A percentile compares a stretch with the other conserved stretches of the same genome.
phyloP scores from a whole-genome alignment of 2,888 invertebrate genomes.

The Caenorhabditis sp. region DNA sequence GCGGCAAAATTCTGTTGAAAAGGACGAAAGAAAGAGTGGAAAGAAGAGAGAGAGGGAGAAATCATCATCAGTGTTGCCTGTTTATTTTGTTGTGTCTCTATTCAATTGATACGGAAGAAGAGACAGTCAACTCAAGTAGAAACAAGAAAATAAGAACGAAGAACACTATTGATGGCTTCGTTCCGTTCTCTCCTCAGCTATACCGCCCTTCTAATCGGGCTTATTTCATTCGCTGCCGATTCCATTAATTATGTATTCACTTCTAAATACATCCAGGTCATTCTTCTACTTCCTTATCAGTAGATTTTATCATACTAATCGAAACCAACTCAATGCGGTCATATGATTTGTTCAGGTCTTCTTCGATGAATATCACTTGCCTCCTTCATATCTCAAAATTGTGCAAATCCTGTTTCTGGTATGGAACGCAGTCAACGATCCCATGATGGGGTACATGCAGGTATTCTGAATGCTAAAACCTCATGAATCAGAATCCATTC shows the following conservation, averaged over 20 bases:
- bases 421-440: constrained; percentile 77
- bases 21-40: constrained; percentile 32
- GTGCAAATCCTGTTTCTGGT: constrained; percentile 74
- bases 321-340: neutral
- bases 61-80: constrained; percentile 25
- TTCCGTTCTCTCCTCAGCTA: constrained; percentile 43
- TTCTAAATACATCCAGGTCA: constrained; percentile 58
- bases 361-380: constrained; percentile 72
- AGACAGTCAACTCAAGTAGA: constrained; percentile 7
- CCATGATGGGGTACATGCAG: constrained; percentile 76
- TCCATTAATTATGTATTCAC: constrained; percentile 50
- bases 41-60: constrained; percentile 6
- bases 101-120: constrained; percentile 29
- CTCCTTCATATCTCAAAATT: constrained; percentile 65
- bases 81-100: constrained; percentile 36
- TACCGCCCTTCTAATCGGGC: constrained; percentile 48
- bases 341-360: constrained; percentile 67
- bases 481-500: constrained; percentile 1
- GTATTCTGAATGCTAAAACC: constrained; percentile 15
- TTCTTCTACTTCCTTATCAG: constrained; percentile 16
- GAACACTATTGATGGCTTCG: constrained; percentile 24
- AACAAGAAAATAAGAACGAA: constrained; percentile 31
- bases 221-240: constrained; percentile 52
- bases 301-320: neutral
- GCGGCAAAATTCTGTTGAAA: neutral